phyloP scores from a whole-genome alignment of 92 coral and sea anemone genomes.

The Meandrina meandrites region DNA sequence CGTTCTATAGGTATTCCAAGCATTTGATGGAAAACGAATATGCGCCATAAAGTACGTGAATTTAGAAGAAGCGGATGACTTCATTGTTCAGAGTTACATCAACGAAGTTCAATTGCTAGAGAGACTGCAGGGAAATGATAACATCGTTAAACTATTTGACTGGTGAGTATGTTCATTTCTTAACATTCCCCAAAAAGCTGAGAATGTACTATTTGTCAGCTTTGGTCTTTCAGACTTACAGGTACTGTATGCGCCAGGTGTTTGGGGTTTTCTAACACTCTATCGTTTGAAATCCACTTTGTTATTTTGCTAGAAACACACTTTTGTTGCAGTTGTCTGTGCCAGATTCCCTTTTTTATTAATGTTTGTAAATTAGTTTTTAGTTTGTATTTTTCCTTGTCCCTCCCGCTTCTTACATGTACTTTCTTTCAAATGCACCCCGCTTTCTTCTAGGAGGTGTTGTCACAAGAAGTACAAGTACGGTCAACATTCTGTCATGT shows the following conservation, averaged over 20 bases:
- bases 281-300: no score
- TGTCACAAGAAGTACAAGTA: neutral
- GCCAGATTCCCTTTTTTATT: no score
- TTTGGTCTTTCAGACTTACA: no score
- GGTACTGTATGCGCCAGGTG: no score
- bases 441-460: neutral
- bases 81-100: conserved; percentile 87
- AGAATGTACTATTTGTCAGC: neutral
- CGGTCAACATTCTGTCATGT: neutral
- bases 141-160: conserved; percentile 84
- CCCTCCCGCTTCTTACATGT: neutral
- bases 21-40: conserved; percentile 80
- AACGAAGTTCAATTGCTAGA: conserved; percentile 90
- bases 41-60: conserved; percentile 91
- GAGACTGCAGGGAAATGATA: conserved; percentile 94
- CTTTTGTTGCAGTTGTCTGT: neutral
- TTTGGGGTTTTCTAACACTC: no score
- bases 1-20: conserved; percentile 67
- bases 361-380: neutral
- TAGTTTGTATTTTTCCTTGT: neutral
- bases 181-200: no score
- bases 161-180: conserved; percentile 67
- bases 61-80: conserved; percentile 87
- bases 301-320: no score
- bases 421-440: neutral